These are phyloP conservation scores for Sinocyclocheilus anophthalmus DNA, from an alignment of 2,113 vertebrate species.

Conservation along the genomic window DNA sequence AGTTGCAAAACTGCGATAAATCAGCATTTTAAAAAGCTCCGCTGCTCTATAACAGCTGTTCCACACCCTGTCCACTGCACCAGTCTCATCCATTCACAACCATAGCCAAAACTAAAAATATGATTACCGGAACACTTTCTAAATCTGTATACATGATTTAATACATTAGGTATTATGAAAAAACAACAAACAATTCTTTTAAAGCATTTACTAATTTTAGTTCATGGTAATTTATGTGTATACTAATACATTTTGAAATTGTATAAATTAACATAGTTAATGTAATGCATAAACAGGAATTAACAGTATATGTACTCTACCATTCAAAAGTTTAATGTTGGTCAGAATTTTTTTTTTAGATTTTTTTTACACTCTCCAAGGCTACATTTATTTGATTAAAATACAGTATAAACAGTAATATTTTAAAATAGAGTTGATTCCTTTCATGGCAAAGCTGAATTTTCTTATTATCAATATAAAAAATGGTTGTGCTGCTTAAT, in stretches of 20 bases:
- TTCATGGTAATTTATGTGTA: background rate
- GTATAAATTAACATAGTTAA: too few species aligned
- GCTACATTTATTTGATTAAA: background rate
- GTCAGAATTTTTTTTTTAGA: too few species aligned
- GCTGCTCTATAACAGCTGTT: slow-evolving; percentile 49
- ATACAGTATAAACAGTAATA: background rate
- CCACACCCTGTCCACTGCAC: slow-evolving; percentile 12
- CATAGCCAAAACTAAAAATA: slow-evolving; percentile 15
- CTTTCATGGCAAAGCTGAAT: too few species aligned
- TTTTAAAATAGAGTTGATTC: too few species aligned
- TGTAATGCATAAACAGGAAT: background rate
- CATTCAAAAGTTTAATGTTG: too few species aligned
- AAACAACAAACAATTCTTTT: background rate
- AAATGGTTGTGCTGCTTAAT: background rate
- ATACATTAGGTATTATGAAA: background rate
- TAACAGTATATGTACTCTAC: too few species aligned
- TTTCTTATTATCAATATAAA: background rate
- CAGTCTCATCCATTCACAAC: slow-evolving; percentile 22
- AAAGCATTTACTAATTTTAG: background rate
- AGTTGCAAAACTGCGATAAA: slow-evolving; percentile 56
- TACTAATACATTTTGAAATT: background rate
- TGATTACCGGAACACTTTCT: background rate
- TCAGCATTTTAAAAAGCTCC: slow-evolving; percentile 55
- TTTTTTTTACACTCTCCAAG: too few species aligned
- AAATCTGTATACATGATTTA: background rate